Evolutionary conservation across 2,797 vertebrate species (phyloP), one percentile per base, ranked within the genome.

Genomic region (Gouania willdenowi): DNA sequence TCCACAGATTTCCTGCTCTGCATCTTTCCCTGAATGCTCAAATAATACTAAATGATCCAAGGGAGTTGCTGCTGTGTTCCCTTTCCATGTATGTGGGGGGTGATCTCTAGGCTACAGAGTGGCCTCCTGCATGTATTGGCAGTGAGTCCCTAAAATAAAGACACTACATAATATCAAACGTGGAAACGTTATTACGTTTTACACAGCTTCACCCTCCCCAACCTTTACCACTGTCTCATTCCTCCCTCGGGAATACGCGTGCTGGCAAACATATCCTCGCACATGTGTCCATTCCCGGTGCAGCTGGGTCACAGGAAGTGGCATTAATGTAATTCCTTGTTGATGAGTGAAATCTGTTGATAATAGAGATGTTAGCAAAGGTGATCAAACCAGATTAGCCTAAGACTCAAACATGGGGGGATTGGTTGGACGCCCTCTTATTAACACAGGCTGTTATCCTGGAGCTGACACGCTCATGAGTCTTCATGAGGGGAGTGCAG

Each of bases 311-410:
- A 83, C 68, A 71, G 79, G 64, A 79, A 83, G 70, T 65, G 72
- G 69, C 78, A 85, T 88, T 83, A 64, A 66, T 77, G 68, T 86
- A 84, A 91, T 91, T 84, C 89, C 69, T 73, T 65, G 77, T 70
- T 71, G 81, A 74, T 73, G 69, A 75, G 81, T 84, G 80, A 82
- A 90, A 89, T 86, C 80, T 89, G 87, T 80, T 81, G 80, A 79
- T 91, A 90, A 88, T 87, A 88, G 87, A 90, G 83, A 88, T 88
- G 82, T 89, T 87, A 89, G 84, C 79, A 87, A 84, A 88, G 83
- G 85, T 87, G 83, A 89, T 88, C 81, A 80, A 73, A 79, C 75
- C 78, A 91, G 88, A 89, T 90, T 90, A 91, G 84, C 60, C 53
- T 61, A 77, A 84, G 85, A 82, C 52, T 47, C 81, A 60, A 63